Base-by-base conservation (phyloP, 2,888 invertebrate genomes). In the Pseudococcus viburni region DNA sequence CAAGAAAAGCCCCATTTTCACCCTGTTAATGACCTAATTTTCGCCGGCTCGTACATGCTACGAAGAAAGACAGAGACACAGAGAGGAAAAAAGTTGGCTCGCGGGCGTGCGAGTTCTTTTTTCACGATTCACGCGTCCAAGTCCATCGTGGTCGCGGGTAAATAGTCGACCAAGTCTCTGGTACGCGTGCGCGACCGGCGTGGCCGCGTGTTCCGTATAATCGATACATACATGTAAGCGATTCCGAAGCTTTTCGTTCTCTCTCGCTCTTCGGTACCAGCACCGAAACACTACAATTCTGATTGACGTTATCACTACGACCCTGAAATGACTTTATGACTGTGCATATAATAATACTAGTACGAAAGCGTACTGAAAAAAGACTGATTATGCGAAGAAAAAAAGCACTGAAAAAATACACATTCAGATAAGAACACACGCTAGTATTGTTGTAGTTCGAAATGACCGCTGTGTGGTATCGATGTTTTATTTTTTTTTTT, bases 291-390 rank as follows among this genome's bases (percentile, higher is more conserved):
- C 59, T 26, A 33, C 51, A 59, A 85, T 85, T 85, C 55, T 64
- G 39, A 59, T 64, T 55, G 59, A 85, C 59, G 33, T 85, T 85
- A 85, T 85, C 85, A 85, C 59, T 59, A 55, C 55, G 85, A 85
- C 85, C 85, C 59, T 64, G 39, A 85, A 85, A 85, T 85, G 85
- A 85, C 85, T 85, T 85, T 85, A 64, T 73, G 68, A 73, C 68
- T 73, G 68, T 33, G 68, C 68, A 73, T 73, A 73, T 73, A 73
- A 73, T 73, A 73, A 73, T 73, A 73, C 68, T 33, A 73, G 26
- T 33, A 33, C 9, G 59, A 59, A 59, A 59, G n/a, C 59, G 59
- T 19, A 59, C 59, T 59, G 59, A 26, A 33, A 73, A 73, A 73
- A 73, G 3, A 15, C 33, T 73, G 68, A 73, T 73, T 73, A 33